These are phyloP conservation scores for Euschistus heros DNA, from an alignment of 1,140 invertebrate genomes.

Conservation along the genomic window DNA sequence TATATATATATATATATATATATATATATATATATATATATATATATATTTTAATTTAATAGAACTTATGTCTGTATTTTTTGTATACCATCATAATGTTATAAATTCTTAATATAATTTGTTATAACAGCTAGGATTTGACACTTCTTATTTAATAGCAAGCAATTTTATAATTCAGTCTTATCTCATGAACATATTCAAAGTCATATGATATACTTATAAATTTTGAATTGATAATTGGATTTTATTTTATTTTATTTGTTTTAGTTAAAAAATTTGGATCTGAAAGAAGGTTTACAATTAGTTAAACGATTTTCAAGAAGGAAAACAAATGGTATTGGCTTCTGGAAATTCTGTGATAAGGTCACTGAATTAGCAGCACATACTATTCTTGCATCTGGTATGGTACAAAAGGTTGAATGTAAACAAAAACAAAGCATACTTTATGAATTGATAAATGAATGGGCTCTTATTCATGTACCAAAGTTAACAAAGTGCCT, in stretches of 20 bases:
- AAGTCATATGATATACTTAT: too few species aligned
- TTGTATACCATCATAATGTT: too few species aligned
- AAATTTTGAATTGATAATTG: too few species aligned
- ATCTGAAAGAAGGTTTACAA: constrained; percentile 27
- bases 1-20: too few species aligned
- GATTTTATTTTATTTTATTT: background rate
- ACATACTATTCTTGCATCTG: constrained; percentile 29
- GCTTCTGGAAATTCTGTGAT: constrained; percentile 32
- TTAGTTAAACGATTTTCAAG: constrained; percentile 25
- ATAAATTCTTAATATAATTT: too few species aligned
- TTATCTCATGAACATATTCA: too few species aligned
- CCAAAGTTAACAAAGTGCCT: constrained; percentile 26
- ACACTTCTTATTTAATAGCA: too few species aligned
- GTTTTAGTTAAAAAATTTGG: constrained; percentile 30
- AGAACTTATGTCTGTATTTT: too few species aligned
- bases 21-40: too few species aligned
- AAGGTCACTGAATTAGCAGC: constrained; percentile 33
- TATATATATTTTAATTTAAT: too few species aligned
- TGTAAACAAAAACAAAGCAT: constrained; percentile 22
- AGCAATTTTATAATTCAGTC: too few species aligned
- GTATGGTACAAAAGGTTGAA: constrained; percentile 31
- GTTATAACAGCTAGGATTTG: too few species aligned
- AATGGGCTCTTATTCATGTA: constrained; percentile 32
- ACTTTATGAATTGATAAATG: constrained; percentile 30
- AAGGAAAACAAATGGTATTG: constrained; percentile 18